Base-by-base conservation (phyloP, 2,113 vertebrate species). In the Nymphicus hollandicus region DNA sequence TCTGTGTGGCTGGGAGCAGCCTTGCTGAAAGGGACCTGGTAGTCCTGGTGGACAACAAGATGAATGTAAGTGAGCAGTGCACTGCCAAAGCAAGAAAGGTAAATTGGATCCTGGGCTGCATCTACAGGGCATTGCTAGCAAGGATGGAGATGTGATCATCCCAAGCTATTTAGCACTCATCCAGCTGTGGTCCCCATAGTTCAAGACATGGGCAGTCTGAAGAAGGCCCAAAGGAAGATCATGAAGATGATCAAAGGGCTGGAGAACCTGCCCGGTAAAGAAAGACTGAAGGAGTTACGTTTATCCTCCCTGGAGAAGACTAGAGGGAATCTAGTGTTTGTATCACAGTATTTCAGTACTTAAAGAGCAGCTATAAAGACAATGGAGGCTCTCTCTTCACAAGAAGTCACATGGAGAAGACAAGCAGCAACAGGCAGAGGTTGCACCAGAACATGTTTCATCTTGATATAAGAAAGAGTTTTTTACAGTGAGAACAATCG, bases 191-290 rank as follows among this genome's bases (percentile, higher is more conserved):
- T 49, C 49, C 17, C 4, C 49, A 47, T 22, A 56, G 43, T 4
- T 78, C 56, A 71, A 28, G 17, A 31, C 1, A 1, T 0, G 1
- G 13, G 22, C 6, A 18, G 9, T 35, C 55, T 49, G 56, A 4
- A 70, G 17, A 23, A 25, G 2, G 8, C 64, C 14, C 25, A 70
- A 53, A 83, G n/a, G 20, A 83, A 5, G 9, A 35, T 13, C 14
- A 16, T 18, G 20, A 35, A 49, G 13, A 14, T 31, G 11, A 61
- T 14, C 16, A 35, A 63, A 53, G 29, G 13, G 19, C 17, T 83
- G 35, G 17, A 78, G 20, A 64, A 64, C 25, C 13, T 58, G 33
- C 22, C 56, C 33, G 35, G 33, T 58, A 58, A 35, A 16, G 56
- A 58, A 58, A 58, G 56, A 58, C 56, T 35, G 33, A 35, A 58